Evolutionary conservation across 2,113 vertebrate species (phyloP), one percentile per base, ranked within the genome.

Genomic region (Mungos mungo): DNA sequence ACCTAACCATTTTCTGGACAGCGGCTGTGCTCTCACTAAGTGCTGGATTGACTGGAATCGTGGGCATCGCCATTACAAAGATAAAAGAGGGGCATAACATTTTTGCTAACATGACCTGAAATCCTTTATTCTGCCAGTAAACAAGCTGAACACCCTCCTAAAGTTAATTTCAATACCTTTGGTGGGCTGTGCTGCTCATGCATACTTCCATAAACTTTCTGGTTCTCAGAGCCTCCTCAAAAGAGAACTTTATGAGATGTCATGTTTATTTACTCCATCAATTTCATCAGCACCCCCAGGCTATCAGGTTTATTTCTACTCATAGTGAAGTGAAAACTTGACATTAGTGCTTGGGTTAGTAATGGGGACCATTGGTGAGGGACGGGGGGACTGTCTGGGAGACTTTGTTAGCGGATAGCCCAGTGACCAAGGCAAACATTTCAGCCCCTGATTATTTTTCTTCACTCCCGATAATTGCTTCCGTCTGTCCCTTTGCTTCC

Each of bases 361-460:
- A 16, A 33, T 13, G 27, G n/a, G n/a, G 29, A 66, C 63, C 47
- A 27, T n/a, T 29, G 81, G 50, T 68, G 76, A 95, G 35, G 72
- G 7, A 27, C 27, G 1, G 13, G 2, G 35, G 27, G 12, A 1
- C 21, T 89, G 12, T 71, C 29, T 35, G 2, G 23, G 15, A 81
- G 77, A 60, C 69, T 60, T 60, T 90, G 25, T 84, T 94, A 88
- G 33, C 52, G 74, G 72, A 23, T 14, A 57, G 15, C 4, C 18
- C 31, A 35, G 38, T 57, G 13, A 72, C 12, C 10, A 6, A 71
- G 27, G 57, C 74, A 60, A 45, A 29, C 18, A 23, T 81, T 79
- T 86, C 54, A 38, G 57, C 71, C 84, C 79, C 65, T 84, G 94
- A 60, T 95, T 66, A 76, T 80, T 89, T 93, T 60, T 92, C 71